Evolutionary conservation across 2,888 invertebrate genomes (phyloP), one percentile per base, ranked within the genome.

Genomic region (Dorcus parallelipipedus): DNA sequence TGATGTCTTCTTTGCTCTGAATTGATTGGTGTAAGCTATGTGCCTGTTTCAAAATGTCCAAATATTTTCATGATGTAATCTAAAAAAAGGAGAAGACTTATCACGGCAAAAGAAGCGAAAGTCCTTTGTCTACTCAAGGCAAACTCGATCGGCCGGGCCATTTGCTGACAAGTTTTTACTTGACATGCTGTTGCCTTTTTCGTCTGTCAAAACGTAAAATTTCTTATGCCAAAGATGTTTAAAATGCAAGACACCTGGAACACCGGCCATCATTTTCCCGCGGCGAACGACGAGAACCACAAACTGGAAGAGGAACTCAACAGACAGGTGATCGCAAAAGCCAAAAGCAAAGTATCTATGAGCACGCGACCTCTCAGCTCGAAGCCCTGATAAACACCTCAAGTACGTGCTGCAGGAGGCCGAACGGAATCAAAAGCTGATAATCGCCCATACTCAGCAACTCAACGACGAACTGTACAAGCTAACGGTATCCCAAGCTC

Each of bases 191-290:
- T 20, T 20, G 26, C 26, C 7, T 3, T 33, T 33, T 7, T 4
- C 1, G 6, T 33, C 26, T 33, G 26, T 33, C 26, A 33, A 33
- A 33, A 33, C 26, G 26, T 33, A 33, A 6, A 33, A 33, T 33
- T 33, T 33, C 26, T 33, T 33, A 6, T 33, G 1, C 26, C 26
- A 6, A 14, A 33, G 26, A 33, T 33, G 26, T 33, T 33, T 33
- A 33, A 33, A 33, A 33, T 33, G 26, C 26, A 33, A 6, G 83
- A 87, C 67, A 80, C 90, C 2, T 91, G 90, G 88, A 83, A 84
- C 56, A 85, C 88, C 69, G 91, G 91, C 5, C 89, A 89, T 59
- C 87, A 88, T 70, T 84, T 91, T 67, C 93, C 93, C 3, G 83
- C 93, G 61, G 90, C 93, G 0, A 90, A 89, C 78, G 82, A 84